Base-by-base conservation (phyloP, 2,888 invertebrate species). In the Dynastes tityus region DNA sequence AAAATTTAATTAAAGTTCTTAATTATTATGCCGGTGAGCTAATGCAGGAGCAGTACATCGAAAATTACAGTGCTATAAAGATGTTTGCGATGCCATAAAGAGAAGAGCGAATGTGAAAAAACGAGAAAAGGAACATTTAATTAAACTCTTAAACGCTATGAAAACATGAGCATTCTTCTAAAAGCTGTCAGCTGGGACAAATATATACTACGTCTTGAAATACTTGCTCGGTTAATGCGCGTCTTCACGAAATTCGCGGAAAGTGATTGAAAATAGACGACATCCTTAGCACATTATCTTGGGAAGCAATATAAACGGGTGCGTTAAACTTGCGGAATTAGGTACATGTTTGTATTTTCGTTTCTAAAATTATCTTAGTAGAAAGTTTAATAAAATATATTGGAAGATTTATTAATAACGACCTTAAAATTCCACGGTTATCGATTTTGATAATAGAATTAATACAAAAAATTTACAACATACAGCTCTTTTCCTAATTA, bases 1-100 rank as follows among this genome's bases (percentile, higher is more conserved):
- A 58, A 73, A 73, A 58, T 73, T 73, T 73, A 73, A 73, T 73
- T 73, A 73, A 58, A 73, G 58, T 40, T 58, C 71, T 71, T 58
- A 55, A 73, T 73, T 73, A 73, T 73, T 58, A 58, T 40, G 58
- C 53, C 13, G 40, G 58, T 51, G 37, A 40, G 73, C 51, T 73
- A 73, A 73, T 32, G 58, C 58, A 73, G 73, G 9, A 55, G 58
- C 37, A 58, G 73, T 73, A 73, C 73, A 51, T 68, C 68, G 73
- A 73, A 73, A 70, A 73, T 73, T 73, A 58, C 58, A 73, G 29
- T 16, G 73, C 55, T 40, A 73, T 73, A 73, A 73, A 73, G 71
- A 58, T 58, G 73, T 73, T 73, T 73, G 58, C 37, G 8, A 58
- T 73, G 37, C 73, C 73, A 58, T 73, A 73, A 73, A 73, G 58